Conservation (phyloP, 2,797 vertebrate species). For the Sebastes cheni region DNA sequence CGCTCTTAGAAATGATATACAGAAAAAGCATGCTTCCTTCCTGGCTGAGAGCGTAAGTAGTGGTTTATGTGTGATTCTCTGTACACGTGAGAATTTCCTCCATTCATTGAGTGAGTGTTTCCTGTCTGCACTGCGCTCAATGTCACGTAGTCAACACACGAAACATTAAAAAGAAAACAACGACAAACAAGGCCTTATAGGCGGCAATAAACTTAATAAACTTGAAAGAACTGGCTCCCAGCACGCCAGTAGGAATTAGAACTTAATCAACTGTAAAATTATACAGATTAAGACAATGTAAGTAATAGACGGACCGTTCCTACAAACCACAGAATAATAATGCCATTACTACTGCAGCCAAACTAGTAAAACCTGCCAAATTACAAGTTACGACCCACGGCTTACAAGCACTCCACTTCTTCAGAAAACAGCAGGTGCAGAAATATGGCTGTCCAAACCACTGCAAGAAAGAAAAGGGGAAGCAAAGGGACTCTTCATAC, state of each 20-base stretch:
- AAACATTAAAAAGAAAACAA: slow-evolving; percentile 25
- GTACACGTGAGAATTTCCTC: slow-evolving; percentile 70
- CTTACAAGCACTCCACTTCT: slow-evolving; percentile 56
- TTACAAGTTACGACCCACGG: slow-evolving; percentile 49
- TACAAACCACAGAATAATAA: slow-evolving; percentile 45
- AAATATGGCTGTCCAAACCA: slow-evolving; percentile 62
- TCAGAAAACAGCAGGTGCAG: slow-evolving; percentile 76
- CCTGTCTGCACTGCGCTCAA: slow-evolving; percentile 62
- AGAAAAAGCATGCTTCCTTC: slow-evolving; percentile 76
- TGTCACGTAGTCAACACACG: slow-evolving; percentile 42
- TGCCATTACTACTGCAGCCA: slow-evolving; percentile 27
- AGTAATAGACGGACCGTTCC: slow-evolving; percentile 19
- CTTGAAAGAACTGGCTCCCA: not conserved
- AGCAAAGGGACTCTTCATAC: slow-evolving; percentile 43
- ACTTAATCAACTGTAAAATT: slow-evolving; percentile 31
- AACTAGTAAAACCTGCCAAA: slow-evolving; percentile 48
- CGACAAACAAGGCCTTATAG: not conserved
- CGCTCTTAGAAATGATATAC: slow-evolving; percentile 29
- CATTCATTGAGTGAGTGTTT: slow-evolving; percentile 79
- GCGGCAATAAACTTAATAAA: not conserved
- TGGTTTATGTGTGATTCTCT: slow-evolving; percentile 53
- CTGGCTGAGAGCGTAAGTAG: slow-evolving; percentile 58
- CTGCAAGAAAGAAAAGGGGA: slow-evolving; percentile 53
- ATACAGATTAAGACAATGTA: slow-evolving; percentile 15
- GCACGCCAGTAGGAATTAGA: not conserved